Base-by-base conservation (phyloP, 1,140 invertebrate genomes). In the Teleopsis dalmanni region DNA sequence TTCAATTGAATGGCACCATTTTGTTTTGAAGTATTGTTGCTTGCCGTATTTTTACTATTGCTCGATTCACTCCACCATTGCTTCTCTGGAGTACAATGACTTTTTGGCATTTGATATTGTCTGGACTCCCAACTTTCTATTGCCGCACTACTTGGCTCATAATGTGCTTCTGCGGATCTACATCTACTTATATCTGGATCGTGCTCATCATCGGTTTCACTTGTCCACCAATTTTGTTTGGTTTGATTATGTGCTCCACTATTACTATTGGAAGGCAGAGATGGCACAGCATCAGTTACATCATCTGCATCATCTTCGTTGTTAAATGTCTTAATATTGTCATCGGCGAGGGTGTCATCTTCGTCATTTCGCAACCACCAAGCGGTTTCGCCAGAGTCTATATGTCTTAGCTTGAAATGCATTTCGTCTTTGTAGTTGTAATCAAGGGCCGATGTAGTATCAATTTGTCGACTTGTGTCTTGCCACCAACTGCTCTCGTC, bases 401-500 rank as follows among this genome's bases (percentile, higher is more conserved):
- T 67, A 38, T 67, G 65, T 10, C 65, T 29, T 27, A 70, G 29
- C 22, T 57, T 56, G 29, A 54, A 63, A 0, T 56, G 52, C 42
- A 70, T 66, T 6, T 70, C 66, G 11, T 53, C 55, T 9, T 56
- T 55, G 41, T 60, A 55, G 14, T 59, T 61, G 18, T 53, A 56
- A 34, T 65, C 65, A 34, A 68, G 47, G 10, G 59, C 63, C 19
- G 65, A 69, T 6, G 65, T 58, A 6, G 63, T 66, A 26, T 66
- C 58, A 13, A 69, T 66, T 50, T 69, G 65, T 7, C 57, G 9
- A 16, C 59, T 63, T 2, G 63, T 66, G 16, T 69, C 60, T 44
- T 65, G 62, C 63, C 63, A 67, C 65, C 65, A 69, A 34, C 65
- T 66, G 33, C 65, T 56, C 14, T 68, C 62, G 21, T 60, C 59